Percentiles rank a stretch among this genome's conserved stretches.
phyloP scores from a whole-genome alignment of 2,113 vertebrate species.

The Pluvialis apricaria region DNA sequence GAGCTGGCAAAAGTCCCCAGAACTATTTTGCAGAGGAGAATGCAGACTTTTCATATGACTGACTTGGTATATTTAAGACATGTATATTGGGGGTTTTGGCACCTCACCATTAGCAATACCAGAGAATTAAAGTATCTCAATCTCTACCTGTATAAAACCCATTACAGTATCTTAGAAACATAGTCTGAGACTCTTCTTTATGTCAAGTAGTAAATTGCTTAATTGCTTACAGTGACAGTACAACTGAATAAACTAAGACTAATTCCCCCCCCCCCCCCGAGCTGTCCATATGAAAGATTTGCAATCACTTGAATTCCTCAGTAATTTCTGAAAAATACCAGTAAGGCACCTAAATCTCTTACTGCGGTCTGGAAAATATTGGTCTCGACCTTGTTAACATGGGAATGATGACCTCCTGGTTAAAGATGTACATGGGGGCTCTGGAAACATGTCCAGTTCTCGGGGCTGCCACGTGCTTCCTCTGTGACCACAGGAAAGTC shows the following conservation, averaged over 20 bases:
- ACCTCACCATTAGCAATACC: neutral
- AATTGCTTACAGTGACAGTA: neutral
- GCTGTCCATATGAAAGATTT: neutral
- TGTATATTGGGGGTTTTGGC: accelerated
- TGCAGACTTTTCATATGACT: neutral
- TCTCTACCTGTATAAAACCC: neutral
- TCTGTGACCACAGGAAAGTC: neutral
- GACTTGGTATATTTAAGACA: neutral
- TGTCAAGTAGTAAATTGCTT: neutral
- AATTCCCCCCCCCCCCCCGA: neutral
- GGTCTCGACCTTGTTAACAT: neutral
- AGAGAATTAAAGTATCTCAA: neutral
- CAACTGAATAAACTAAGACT: neutral
- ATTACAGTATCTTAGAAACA: neutral
- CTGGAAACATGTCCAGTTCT: neutral
- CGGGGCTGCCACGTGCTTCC: neutral
- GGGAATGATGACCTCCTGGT: neutral
- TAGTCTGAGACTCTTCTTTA: neutral
- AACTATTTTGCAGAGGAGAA: neutral
- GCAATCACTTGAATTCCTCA: neutral
- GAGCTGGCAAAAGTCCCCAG: neutral
- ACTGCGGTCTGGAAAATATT: neutral
- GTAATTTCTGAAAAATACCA: neutral
- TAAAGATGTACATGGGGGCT: neutral
- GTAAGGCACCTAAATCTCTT: neutral